These are phyloP conservation scores for Pachypsylla venusta DNA, from an alignment of 1,140 invertebrate genomes.

Conservation along the genomic window DNA sequence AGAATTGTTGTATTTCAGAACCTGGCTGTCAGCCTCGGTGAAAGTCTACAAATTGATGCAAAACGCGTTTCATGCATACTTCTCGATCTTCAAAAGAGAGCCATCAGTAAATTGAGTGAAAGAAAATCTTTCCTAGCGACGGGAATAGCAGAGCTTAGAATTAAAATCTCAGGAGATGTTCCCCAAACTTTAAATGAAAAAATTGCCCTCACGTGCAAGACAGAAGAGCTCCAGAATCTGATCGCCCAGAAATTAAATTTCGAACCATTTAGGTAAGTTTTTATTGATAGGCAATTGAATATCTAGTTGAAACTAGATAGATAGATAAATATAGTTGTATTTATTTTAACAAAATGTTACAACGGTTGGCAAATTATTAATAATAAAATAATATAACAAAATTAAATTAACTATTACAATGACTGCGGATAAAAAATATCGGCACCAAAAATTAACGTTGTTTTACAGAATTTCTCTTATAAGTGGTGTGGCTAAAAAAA, in stretches of 20 bases:
- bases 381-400: too few relatives aligned
- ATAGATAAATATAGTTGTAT: too few relatives aligned
- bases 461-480: too few relatives aligned
- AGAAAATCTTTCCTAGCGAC: constrained; percentile 43
- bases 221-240: constrained; percentile 37
- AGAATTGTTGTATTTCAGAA: not conserved
- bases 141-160: constrained; percentile 44
- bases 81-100: constrained; percentile 41
- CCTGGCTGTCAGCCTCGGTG: not conserved
- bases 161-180: constrained; percentile 36
- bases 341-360: too few relatives aligned
- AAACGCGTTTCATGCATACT: not conserved
- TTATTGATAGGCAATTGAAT: not conserved
- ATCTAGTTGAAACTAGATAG: not conserved
- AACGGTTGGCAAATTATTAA: too few relatives aligned
- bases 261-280: constrained; percentile 31
- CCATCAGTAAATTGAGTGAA: constrained; percentile 46
- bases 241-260: constrained; percentile 36
- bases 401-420: not conserved
- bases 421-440: too few relatives aligned
- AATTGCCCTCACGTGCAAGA: constrained; percentile 34
- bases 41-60: not conserved
- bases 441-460: too few relatives aligned
- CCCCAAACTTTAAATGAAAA: constrained; percentile 33
- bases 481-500: too few relatives aligned